These are phyloP conservation scores for Fopius arisanus DNA, from an alignment of 1,140 invertebrate genomes.

Conservation along the genomic window DNA sequence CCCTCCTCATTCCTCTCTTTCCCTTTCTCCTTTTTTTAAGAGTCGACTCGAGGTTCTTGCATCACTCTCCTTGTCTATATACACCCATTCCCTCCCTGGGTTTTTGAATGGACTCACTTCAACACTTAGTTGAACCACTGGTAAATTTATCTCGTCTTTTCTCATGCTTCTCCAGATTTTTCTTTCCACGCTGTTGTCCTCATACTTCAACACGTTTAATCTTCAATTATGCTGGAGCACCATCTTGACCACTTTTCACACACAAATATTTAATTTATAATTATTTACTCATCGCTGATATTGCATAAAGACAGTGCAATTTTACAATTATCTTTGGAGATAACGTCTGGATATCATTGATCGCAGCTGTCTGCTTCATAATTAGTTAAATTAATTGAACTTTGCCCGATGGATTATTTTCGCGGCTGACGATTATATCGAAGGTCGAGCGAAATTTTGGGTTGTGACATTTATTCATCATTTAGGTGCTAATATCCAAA, in stretches of 20 bases:
- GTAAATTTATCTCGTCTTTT: background rate
- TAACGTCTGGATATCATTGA: background rate
- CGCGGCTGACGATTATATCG: background rate
- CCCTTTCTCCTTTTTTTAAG: background rate
- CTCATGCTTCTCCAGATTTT: background rate
- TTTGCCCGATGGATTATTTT: background rate
- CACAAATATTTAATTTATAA: no score
- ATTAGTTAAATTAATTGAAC: background rate
- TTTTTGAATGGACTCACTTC: background rate
- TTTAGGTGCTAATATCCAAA: no score
- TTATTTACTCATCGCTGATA: background rate
- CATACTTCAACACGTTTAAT: background rate
- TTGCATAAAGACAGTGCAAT: background rate
- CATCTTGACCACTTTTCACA: background rate
- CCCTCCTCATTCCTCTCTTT: background rate
- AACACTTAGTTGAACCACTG: background rate
- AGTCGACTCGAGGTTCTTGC: background rate
- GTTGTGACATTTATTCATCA: background rate
- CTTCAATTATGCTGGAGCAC: background rate
- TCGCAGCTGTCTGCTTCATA: background rate
- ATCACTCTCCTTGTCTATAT: slow-evolving; percentile 4
- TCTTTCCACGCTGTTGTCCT: background rate
- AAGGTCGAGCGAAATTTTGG: background rate
- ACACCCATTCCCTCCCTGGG: background rate
- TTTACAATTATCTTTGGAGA: background rate